A percentile compares a stretch with the other conserved stretches of the same genome.
Evolutionary conservation across 2,113 vertebrate genomes (phyloP).

Genomic region (Apaloderma vittatum): DNA sequence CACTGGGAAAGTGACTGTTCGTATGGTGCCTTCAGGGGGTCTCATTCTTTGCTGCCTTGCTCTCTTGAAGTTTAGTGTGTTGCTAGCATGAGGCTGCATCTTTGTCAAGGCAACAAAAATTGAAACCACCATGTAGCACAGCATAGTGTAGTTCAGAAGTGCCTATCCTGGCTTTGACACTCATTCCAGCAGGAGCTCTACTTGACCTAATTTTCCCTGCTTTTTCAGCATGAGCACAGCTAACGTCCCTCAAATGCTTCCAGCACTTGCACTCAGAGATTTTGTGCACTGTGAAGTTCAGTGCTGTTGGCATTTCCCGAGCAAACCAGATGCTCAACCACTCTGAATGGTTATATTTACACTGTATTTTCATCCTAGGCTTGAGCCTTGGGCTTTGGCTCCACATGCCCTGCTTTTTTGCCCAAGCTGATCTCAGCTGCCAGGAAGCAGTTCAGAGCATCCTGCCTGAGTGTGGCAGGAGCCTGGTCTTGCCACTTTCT

Average conservation of each 20-base stretch:
- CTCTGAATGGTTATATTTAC: conserved; percentile 17
- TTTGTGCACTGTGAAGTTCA: not conserved
- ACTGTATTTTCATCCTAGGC: not conserved
- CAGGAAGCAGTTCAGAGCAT: not conserved
- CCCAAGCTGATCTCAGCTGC: not conserved
- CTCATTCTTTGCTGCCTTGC: not conserved
- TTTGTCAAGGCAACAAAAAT: not conserved
- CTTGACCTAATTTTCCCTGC: conserved; percentile 39
- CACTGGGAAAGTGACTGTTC: not conserved
- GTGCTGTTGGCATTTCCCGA: not conserved
- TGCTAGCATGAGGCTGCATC: not conserved
- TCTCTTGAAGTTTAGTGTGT: not conserved
- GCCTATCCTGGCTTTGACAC: not conserved
- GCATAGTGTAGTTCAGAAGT: not conserved
- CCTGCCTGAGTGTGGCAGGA: not conserved
- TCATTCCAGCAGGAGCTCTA: not conserved
- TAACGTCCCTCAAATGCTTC: conserved; percentile 40
- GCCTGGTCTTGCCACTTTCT: not conserved
- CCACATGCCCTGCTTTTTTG: not conserved
- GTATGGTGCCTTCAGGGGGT: not conserved
- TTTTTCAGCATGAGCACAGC: not conserved
- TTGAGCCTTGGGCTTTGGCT: conserved; percentile 1
- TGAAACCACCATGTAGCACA: not conserved
- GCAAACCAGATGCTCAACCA: conserved; percentile 5
- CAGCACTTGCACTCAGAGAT: conserved; percentile 14